phyloP scores from a whole-genome alignment of 2,888 invertebrate genomes.

The Nemotelus pantherinus region DNA sequence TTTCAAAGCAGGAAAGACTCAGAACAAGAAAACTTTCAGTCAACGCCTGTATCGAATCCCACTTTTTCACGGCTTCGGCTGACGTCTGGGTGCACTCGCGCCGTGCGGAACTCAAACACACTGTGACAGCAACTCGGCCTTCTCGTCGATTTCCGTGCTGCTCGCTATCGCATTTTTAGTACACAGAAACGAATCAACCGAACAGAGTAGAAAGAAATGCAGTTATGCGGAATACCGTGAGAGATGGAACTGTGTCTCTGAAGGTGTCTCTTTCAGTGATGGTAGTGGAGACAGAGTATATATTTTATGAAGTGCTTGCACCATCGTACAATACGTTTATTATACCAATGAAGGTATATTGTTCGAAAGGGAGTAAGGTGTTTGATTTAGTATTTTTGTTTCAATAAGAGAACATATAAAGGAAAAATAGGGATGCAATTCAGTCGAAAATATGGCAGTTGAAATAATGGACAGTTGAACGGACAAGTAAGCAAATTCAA shows the following conservation, averaged over 20 bases:
- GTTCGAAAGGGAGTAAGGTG: too few relatives aligned
- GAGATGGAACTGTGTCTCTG: neutral
- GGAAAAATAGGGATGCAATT: too few relatives aligned
- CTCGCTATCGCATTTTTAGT: constrained; percentile 11
- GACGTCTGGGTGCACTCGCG: constrained; percentile 51
- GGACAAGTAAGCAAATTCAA: too few relatives aligned
- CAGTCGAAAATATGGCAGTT: too few relatives aligned
- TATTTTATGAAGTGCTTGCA: too few relatives aligned
- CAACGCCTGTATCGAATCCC: constrained; percentile 35
- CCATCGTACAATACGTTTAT: too few relatives aligned
- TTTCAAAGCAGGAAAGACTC: neutral
- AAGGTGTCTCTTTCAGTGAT: neutral
- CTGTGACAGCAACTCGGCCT: constrained; percentile 19
- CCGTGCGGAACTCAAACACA: constrained; percentile 52
- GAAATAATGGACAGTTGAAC: too few relatives aligned
- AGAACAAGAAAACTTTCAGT: constrained; percentile 16
- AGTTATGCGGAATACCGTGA: neutral
- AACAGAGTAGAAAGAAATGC: neutral
- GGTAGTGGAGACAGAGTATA: neutral
- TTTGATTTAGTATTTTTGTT: too few relatives aligned
- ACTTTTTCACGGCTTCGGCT: constrained; percentile 38
- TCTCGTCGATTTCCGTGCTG: constrained; percentile 9
- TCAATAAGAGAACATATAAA: too few relatives aligned
- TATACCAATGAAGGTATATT: too few relatives aligned
- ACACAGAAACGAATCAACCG: neutral